phyloP scores from a whole-genome alignment of 2,888 invertebrate genomes.

The Philereme vetulata region DNA sequence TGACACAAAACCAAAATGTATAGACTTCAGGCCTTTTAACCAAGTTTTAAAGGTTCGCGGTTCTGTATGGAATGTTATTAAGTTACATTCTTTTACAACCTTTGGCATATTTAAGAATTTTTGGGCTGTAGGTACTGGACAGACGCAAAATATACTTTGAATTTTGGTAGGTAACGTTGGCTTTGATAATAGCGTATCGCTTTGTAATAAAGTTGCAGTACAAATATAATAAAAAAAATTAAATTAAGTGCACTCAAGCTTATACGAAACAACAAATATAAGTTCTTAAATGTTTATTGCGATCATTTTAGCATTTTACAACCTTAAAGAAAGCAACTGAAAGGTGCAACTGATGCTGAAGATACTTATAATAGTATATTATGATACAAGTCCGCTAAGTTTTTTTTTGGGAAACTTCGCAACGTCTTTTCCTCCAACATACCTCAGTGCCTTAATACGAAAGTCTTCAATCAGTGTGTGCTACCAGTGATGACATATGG shows the following conservation, averaged over 20 bases:
- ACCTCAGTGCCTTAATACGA: too few relatives aligned
- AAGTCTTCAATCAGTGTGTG: too few relatives aligned
- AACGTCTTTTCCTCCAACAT: too few relatives aligned
- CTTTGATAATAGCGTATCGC: background rate
- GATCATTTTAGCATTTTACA: background rate
- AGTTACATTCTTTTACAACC: constrained; percentile 54
- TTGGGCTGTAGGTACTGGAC: constrained; percentile 32
- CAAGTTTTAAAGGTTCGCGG: constrained; percentile 46
- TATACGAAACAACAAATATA: background rate
- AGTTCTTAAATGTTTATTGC: background rate
- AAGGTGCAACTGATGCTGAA: too few relatives aligned
- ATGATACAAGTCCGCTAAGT: too few relatives aligned
- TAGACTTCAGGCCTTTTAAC: constrained; percentile 43
- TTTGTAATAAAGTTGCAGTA: background rate
- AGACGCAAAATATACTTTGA: constrained; percentile 42
- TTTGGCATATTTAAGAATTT: constrained; percentile 49
- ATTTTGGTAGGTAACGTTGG: constrained; percentile 17
- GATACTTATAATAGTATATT: too few relatives aligned
- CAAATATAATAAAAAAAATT: too few relatives aligned
- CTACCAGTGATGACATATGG: too few relatives aligned
- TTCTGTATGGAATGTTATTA: constrained; percentile 52
- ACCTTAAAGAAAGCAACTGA: background rate
- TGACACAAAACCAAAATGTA: constrained; percentile 43
- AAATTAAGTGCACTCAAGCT: too few relatives aligned
- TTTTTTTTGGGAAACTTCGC: too few relatives aligned